Percentiles rank a stretch among this genome's conserved stretches.
These are phyloP conservation scores for Crocidura indochinensis DNA, from an alignment of 2,797 vertebrate genomes.

Conservation along the genomic window DNA sequence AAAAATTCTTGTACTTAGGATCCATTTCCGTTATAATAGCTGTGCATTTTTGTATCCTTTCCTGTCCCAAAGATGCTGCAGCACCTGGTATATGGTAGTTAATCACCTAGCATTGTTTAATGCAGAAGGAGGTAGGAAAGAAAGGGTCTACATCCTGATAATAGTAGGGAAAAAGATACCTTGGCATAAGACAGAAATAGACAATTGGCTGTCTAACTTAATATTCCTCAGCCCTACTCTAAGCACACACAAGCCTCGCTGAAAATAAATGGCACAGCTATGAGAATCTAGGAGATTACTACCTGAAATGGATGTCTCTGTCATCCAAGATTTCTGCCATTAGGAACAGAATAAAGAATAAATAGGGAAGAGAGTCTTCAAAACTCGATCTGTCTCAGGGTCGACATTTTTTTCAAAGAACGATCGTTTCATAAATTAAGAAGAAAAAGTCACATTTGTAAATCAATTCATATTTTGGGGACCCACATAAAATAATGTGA, in stretches of 20 bases:
- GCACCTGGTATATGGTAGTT: neutral
- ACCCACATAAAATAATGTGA: constrained; percentile 74
- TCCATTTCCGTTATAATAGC: neutral
- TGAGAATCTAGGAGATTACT: neutral
- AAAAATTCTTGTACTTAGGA: constrained; percentile 2
- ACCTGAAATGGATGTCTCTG: constrained; percentile 10
- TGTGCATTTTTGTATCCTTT: neutral
- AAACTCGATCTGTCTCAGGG: constrained; percentile 3
- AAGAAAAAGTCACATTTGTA: constrained; percentile 60
- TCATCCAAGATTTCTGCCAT: constrained; percentile 29
- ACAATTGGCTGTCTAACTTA: neutral
- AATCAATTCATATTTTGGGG: constrained; percentile 47
- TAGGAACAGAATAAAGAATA: constrained; percentile 69
- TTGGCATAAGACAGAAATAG: neutral
- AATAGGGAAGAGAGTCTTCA: constrained; percentile 37
- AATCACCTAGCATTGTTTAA: neutral
- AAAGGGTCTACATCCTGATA: neutral
- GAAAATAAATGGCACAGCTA: neutral
- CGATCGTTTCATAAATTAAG: constrained; percentile 63
- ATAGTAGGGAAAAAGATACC: neutral
- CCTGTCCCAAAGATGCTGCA: neutral
- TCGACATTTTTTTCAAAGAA: constrained; percentile 62
- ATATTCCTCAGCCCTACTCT: neutral
- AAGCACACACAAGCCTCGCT: constrained; percentile 5
- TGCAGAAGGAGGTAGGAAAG: neutral